phyloP scores from a whole-genome alignment of 92 coral and sea anemone genomes.

The Meandrina meandrites region DNA sequence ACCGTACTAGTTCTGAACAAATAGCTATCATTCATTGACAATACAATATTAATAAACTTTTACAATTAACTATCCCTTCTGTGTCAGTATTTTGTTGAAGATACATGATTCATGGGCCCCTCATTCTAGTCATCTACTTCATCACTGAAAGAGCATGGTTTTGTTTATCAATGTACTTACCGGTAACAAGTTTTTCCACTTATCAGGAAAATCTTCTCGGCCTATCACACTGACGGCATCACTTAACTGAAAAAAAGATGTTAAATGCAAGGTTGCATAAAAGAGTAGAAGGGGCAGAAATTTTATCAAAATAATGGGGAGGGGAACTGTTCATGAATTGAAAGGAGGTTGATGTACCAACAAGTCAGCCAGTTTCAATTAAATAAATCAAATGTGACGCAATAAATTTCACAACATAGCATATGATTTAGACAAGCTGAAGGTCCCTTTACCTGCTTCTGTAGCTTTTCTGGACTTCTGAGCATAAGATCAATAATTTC shows the following conservation, averaged over 20 bases:
- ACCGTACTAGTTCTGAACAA: too few relatives aligned
- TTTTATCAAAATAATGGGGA: too few relatives aligned
- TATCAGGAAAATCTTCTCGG: constrained; percentile 94
- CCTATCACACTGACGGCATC: constrained; percentile 99
- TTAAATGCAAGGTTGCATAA: neutral
- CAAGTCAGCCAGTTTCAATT: too few relatives aligned
- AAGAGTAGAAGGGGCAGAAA: too few relatives aligned
- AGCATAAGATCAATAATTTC: constrained; percentile 92
- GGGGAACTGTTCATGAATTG: too few relatives aligned
- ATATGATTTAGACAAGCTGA: neutral
- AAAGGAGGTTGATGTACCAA: too few relatives aligned
- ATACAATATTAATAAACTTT: neutral
- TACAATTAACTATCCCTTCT: neutral
- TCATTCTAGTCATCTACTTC: neutral
- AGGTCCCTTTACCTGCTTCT: constrained; percentile 73
- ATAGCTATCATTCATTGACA: too few relatives aligned
- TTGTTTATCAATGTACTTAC: constrained; percentile 50
- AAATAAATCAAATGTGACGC: too few relatives aligned
- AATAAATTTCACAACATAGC: too few relatives aligned
- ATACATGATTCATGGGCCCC: neutral
- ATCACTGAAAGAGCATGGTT: neutral
- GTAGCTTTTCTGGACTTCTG: constrained; percentile 91
- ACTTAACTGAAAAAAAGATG: constrained; percentile 67
- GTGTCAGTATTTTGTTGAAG: neutral
- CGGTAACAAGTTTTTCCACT: constrained; percentile 85